These are phyloP conservation scores for Dromococcyx pavoninus DNA, from an alignment of 2,797 vertebrate species.

Conservation along the genomic window DNA sequence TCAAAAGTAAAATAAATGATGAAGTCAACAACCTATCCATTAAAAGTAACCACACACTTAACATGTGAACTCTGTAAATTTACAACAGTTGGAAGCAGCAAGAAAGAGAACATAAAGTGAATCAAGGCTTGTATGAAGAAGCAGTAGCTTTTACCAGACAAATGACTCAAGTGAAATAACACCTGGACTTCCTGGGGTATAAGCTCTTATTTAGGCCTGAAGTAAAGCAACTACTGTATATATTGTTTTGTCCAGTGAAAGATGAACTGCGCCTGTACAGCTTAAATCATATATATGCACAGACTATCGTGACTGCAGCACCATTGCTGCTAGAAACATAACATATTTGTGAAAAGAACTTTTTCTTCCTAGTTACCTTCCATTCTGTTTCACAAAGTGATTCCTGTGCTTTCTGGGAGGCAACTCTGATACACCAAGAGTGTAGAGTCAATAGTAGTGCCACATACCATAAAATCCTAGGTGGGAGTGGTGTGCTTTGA, in stretches of 20 bases:
- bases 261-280: not conserved
- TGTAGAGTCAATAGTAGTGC: not conserved
- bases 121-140: not conserved
- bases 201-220: not conserved
- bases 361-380: not conserved
- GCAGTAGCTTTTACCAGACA: not conserved
- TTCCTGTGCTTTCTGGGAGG: not conserved
- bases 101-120: not conserved
- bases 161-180: constrained; percentile 20
- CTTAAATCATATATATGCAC: not conserved
- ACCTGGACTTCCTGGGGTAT: not conserved
- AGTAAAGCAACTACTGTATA: not conserved
- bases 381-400: not conserved
- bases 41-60: not conserved
- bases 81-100: not conserved
- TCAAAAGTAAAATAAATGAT: not conserved
- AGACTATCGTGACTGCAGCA: not conserved
- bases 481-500: not conserved
- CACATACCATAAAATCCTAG: not conserved
- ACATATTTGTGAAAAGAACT: not conserved
- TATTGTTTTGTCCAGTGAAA: not conserved
- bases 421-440: not conserved
- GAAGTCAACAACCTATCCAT: not conserved
- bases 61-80: not conserved
- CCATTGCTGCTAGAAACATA: not conserved